Evolutionary conservation across 2,888 invertebrate genomes (phyloP), one percentile per base, ranked within the genome.

Genomic region (Plagodis pulveraria): DNA sequence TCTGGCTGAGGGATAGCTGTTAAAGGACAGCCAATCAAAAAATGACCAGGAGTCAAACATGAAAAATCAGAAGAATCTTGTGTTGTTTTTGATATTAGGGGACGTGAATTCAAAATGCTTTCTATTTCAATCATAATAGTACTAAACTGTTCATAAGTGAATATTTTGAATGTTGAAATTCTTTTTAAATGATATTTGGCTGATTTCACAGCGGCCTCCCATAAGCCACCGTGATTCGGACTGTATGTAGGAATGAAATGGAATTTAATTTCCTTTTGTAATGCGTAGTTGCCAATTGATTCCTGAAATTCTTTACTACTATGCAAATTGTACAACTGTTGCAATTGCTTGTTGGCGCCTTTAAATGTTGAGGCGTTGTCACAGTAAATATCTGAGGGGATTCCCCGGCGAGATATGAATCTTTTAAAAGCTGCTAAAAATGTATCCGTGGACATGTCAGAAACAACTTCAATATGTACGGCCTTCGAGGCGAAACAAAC

Each of bases 401-500:
- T 11, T 6, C 54, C 58, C 43, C 58, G 38, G 10, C 58, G 52
- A 11, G 58, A 47, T 9, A 58, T 52, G 32, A 58, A 58, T 44
- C 58, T 47, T 9, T 49, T 58, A 6, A 58, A 42, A 44, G 47
- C 51, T 34, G 58, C 52, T 8, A 52, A n/a, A 49, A 58, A 58
- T 12, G 58, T 32, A 12, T 54, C 54, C 10, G 54, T 58, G 44
- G 49, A 54, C 64, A 43, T 4, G 22, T 43, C 22, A 22, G 6
- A 43, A 9, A 12, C 43, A 4, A 43, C 22, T 22, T 43, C 64
- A 11, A 64, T 32, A 43, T 67, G 64, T 8, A 63, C 9, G 5
- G 63, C 59, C 36, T 67, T 65, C 6, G 63, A 65, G 5, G 50
- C 54, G 54, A 67, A 65, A 35, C 63, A 65, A 40, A 61, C 58